Conservation (phyloP, 2,888 invertebrate genomes). For the Euplagia quadripunctaria region DNA sequence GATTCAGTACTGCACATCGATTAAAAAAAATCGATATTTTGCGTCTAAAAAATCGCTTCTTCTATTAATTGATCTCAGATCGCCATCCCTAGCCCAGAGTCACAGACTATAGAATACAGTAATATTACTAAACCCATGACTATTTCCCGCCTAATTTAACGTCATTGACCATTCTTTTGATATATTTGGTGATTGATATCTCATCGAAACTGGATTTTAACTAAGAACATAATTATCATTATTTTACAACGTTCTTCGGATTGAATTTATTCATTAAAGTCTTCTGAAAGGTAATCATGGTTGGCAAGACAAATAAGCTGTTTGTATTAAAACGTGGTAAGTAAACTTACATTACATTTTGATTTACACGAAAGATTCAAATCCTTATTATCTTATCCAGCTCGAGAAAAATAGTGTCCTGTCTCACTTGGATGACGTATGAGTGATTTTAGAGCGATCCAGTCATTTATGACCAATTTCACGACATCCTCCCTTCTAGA, state of each 20-base stretch:
- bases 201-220: neutral
- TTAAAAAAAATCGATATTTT: no score
- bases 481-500: no score
- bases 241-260: neutral
- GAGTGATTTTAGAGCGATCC: neutral
- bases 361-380: neutral
- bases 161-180: slow-evolving; percentile 8
- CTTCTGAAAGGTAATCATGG: slow-evolving; percentile 61
- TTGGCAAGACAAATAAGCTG: slow-evolving; percentile 74
- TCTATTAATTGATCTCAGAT: no score
- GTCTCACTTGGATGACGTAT: neutral
- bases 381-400: neutral
- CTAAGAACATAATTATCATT: neutral
- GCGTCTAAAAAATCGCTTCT: no score
- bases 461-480: no score
- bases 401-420: neutral
- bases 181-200: neutral
- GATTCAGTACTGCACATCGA: no score
- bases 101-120: no score
- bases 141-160: slow-evolving; percentile 18
- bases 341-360: slow-evolving; percentile 16
- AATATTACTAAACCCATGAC: no score
- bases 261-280: neutral
- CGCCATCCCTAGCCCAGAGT: no score
- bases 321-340: slow-evolving; percentile 83